Evolutionary conservation across 2,888 invertebrate genomes (phyloP), one percentile per base, ranked within the genome.

Genomic region (Idaea aversata): DNA sequence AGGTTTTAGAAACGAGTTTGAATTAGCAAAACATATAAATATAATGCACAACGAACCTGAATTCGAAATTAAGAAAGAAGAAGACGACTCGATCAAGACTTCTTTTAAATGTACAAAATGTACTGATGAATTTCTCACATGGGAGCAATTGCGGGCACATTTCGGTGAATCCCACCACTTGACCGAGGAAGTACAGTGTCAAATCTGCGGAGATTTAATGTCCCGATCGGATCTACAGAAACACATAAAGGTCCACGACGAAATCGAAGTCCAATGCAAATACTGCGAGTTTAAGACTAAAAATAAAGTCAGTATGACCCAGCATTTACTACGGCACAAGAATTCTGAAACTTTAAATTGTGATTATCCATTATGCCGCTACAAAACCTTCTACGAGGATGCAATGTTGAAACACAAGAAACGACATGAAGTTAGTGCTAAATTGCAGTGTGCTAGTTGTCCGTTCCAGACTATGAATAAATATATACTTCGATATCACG

Each of bases 391-490:
- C 63, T 90, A 90, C 47, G 88, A 88, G 65, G 82, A 75, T 65
- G 90, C 91, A 2, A 91, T 92, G 91, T 77, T 83, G 5, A 91
- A 89, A 47, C 93, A 93, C 68, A 90, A 81, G 64, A 72, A 78
- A 1, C 88, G 84, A 63, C 93, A 93, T 70, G 89, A 90, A 58
- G 75, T 82, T 47, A 90, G 91, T 5, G 86, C 90, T 0, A 91
- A 90, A 71, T 72, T 91, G 16, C 90, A 92, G 67, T 93, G 92
- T 70, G 73, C 83, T 0, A 84, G 88, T 16, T 92, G 92, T 69
- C 85, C 91, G 0, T 93, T 92, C 68, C 90, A 91, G 71, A 86
- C 88, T 0, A 91, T 91, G 90, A 91, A 91, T 72, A 92, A 92
- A 68, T 92, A 93, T 64, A 87, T 91, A 6, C 70, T 93, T 16